These are phyloP conservation scores for Ochropleura leucogaster DNA, from an alignment of 2,888 invertebrate species.

Conservation along the genomic window DNA sequence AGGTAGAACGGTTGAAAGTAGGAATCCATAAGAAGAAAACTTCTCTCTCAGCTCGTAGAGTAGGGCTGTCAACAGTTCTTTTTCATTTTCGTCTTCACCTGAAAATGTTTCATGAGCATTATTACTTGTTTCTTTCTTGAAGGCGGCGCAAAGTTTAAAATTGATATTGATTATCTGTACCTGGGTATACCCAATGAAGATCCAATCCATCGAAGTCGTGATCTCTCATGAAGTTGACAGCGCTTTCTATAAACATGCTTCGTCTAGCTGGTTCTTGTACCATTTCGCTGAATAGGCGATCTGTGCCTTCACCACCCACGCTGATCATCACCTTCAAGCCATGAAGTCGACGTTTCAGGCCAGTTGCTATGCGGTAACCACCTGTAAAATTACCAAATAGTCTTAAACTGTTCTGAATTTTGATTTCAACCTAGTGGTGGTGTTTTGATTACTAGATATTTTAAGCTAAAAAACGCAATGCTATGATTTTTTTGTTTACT, in stretches of 20 bases:
- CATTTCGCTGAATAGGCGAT: slow-evolving; percentile 91
- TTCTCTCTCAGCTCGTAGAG: slow-evolving; percentile 92
- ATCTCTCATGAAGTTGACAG: slow-evolving; percentile 91
- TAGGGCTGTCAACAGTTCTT: slow-evolving; percentile 88
- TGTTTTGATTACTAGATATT: background rate
- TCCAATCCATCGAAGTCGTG: slow-evolving; percentile 96
- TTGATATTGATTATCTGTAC: slow-evolving; percentile 69
- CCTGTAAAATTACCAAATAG: slow-evolving; percentile 83
- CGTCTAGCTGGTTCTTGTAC: slow-evolving; percentile 90
- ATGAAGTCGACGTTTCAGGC: slow-evolving; percentile 92
- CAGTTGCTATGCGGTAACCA: slow-evolving; percentile 93
- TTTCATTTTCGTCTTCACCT: slow-evolving; percentile 89
- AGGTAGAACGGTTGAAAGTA: slow-evolving; percentile 90
- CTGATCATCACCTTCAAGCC: slow-evolving; percentile 93
- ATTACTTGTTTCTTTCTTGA: background rate
- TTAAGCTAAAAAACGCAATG: background rate
- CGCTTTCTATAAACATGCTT: slow-evolving; percentile 91
- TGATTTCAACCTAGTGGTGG: background rate
- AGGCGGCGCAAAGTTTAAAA: background rate
- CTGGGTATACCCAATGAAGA: slow-evolving; percentile 94
- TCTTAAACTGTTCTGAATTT: background rate
- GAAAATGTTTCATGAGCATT: slow-evolving; percentile 41
- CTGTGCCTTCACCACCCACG: slow-evolving; percentile 93
- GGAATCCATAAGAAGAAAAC: slow-evolving; percentile 90
- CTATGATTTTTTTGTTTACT: background rate